Percentiles rank a stretch among this genome's conserved stretches.
Evolutionary conservation across 2,113 vertebrate species (phyloP).

Genomic region (Centropus unirufus): DNA sequence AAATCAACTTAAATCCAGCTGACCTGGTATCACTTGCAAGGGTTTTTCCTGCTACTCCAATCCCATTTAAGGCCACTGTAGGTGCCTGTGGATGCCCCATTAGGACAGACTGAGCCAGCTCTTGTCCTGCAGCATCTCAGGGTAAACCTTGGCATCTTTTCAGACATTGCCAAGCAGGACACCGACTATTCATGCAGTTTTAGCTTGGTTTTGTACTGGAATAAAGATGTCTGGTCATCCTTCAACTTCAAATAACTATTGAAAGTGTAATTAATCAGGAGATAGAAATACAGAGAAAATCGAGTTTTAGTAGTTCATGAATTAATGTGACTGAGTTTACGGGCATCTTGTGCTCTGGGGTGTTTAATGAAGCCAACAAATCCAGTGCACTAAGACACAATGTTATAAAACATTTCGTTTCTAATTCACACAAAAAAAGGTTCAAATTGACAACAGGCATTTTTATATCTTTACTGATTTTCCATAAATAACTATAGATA

Average conservation of each 20-base stretch:
- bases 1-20: constrained; percentile 16
- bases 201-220: neutral
- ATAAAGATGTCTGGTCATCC: neutral
- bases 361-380: neutral
- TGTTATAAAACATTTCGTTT: neutral
- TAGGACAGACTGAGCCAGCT: neutral
- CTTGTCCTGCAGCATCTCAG: neutral
- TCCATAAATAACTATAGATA: neutral
- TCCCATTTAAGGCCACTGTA: neutral
- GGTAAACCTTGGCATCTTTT: neutral
- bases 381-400: neutral
- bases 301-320: neutral
- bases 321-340: neutral
- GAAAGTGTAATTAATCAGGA: neutral
- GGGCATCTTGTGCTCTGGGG: neutral
- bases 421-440: neutral
- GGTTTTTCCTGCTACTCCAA: neutral
- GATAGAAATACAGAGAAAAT: neutral
- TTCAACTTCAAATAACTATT: neutral
- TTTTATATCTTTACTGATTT: neutral
- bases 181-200: neutral
- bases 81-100: neutral
- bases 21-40: neutral
- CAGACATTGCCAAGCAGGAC: neutral
- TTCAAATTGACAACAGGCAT: neutral